Evolutionary conservation across 2,113 vertebrate genomes (phyloP), one percentile per base, ranked within the genome.

Genomic region (Heterochromis multidens): DNA sequence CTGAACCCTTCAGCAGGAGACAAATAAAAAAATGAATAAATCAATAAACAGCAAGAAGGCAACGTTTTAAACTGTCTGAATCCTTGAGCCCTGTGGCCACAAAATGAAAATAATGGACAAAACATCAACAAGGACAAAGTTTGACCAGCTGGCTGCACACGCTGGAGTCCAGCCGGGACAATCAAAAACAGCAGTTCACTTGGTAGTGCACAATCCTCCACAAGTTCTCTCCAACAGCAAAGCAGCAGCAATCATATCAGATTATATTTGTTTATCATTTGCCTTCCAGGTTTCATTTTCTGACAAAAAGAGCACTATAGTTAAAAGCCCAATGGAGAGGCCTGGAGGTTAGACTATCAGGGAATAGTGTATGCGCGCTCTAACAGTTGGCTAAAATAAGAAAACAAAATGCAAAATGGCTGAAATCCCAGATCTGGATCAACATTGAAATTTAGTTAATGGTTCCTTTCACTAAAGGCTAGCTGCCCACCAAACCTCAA

Each of bases 341-440:
- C 56, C 37, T 9, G 37, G 21, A 62, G 74, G 77, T 83, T 60
- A 81, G 43, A 54, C 79, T 14, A 52, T 58, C 4, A 16, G 37
- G 72, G 84, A 52, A 85, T 82, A 35, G 54, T 21, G 43, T 57
- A 58, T 12, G n/a, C 84, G 58, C 0, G 59, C 19, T 11, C 25
- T 49, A 25, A 77, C 33, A 35, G 77, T 60, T 85, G 91, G 72
- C 79, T 35, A 77, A 82, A 72, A 77, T 46, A 56, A 19, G 52
- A 31, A 79, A 87, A 82, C 7, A 23, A 49, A 85, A 77, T 79
- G 17, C 31, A 52, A 79, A 79, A 89, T 85, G 82, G 85, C 81
- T 79, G 17, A 74, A 80, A 86, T 85, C 74, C 84, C 82, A 86
- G 84, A 85, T 86, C 80, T 86, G 86, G 80, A 86, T 79, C 43